Evolutionary conservation across 2,113 vertebrate species (phyloP).

Genomic region (Pterocles burchelli): DNA sequence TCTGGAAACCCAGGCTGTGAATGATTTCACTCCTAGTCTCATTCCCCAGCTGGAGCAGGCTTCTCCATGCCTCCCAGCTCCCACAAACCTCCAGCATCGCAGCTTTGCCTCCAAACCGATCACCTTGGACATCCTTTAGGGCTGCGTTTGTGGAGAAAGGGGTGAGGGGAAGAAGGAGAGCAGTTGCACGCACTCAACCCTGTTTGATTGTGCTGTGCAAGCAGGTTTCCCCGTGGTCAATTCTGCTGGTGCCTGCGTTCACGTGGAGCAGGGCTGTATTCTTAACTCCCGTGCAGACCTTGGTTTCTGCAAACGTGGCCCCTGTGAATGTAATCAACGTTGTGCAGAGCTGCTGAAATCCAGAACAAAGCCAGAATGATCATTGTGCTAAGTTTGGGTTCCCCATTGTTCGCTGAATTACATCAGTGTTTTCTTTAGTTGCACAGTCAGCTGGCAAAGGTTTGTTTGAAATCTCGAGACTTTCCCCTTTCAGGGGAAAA

Average conservation of each 20-base stretch:
- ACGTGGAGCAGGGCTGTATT: fast-evolving
- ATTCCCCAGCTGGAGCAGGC: neutral
- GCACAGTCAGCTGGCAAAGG: slow-evolving; percentile 63
- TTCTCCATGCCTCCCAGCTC: neutral
- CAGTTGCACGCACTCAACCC: fast-evolving
- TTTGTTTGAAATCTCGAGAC: slow-evolving; percentile 46
- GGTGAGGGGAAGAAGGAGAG: neutral
- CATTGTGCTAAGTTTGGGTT: slow-evolving; percentile 65
- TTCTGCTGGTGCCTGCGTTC: fast-evolving
- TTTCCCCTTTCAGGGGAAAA: slow-evolving; percentile 42
- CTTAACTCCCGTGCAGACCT: neutral
- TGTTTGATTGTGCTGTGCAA: neutral
- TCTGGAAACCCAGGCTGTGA: neutral
- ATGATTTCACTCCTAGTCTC: neutral
- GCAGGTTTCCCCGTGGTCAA: neutral
- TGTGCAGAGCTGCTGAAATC: slow-evolving; percentile 50
- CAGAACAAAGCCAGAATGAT: slow-evolving; percentile 54
- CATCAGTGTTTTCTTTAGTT: slow-evolving; percentile 66
- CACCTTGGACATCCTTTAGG: neutral
- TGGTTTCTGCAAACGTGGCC: slow-evolving; percentile 9
- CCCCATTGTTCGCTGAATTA: slow-evolving; percentile 55
- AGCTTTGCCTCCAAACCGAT: neutral
- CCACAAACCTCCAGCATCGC: neutral
- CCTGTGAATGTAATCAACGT: slow-evolving; percentile 28
- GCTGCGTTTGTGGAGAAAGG: neutral